Evolutionary conservation across 2,797 vertebrate species (phyloP), one percentile per base, ranked within the genome.

Genomic region (Brotula barbata): DNA sequence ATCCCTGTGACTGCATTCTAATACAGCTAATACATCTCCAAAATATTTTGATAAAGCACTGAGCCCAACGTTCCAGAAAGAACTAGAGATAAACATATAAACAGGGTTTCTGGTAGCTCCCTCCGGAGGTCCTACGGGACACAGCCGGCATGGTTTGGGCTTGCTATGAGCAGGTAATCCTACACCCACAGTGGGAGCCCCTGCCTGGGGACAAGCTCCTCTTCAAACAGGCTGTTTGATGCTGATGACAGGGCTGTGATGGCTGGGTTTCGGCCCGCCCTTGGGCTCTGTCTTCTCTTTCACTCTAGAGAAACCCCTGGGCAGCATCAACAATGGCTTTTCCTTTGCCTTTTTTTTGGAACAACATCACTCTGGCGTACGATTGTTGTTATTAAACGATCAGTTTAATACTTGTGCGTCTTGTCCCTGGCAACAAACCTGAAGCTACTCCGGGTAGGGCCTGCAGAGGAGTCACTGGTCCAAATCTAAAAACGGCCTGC

Each of bases 171-270:
- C 40, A 65, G 53, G 88, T 87, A 92, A 91, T 84, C 77, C 65
- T 87, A 92, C 73, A 91, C 86, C 83, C 70, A 74, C 75, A 68
- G 53, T 37, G 73, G 73, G 71, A 86, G 79, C 70, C 64, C 64
- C 73, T 66, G 71, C 73, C 80, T 77, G 70, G 78, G 70, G 77
- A 86, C 78, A 77, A 77, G 68, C 76, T 73, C 73, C 81, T 85
- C 87, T 87, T 91, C 85, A 90, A 90, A 90, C 81, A 59, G 73
- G 47, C 78, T 50, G 83, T 90, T 91, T 91, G 86, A 91, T 89
- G 84, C 85, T 82, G 87, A 89, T 90, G 86, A 90, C 87, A 89
- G 81, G 80, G 79, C 77, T 66, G 85, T 86, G 85, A 86, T 45
- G 78, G 78, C 82, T 79, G 84, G 76, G 54, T 84, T 80, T 76